Evolutionary conservation across 1,140 invertebrate species (phyloP).

Genomic region (Macrosteles quadrilineatus): DNA sequence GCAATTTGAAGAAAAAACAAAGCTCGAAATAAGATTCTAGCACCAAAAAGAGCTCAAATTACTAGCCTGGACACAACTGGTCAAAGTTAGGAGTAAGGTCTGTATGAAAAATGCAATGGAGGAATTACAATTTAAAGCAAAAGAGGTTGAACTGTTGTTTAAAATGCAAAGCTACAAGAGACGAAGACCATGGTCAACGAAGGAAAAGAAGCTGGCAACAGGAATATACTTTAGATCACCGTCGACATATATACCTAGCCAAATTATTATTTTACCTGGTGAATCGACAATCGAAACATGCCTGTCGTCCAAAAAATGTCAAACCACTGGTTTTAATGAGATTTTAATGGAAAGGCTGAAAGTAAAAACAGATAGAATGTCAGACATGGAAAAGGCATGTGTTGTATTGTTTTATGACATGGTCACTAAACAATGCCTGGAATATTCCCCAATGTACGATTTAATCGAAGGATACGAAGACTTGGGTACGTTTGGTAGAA

Average conservation of each 20-base stretch:
- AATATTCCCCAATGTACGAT: not conserved
- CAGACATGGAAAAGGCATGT: no score
- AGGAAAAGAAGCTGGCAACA: not conserved
- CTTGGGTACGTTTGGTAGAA: not conserved
- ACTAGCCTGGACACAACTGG: not conserved
- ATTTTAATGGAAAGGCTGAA: not conserved
- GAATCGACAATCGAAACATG: not conserved
- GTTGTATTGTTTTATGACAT: slow-evolving; percentile 14
- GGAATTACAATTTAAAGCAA: not conserved
- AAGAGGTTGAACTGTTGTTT: not conserved
- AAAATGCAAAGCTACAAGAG: slow-evolving; percentile 7
- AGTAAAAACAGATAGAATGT: not conserved
- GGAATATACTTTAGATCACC: not conserved
- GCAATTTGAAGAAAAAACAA: not conserved
- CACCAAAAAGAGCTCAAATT: not conserved
- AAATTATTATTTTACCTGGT: slow-evolving; percentile 14
- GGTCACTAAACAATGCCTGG: slow-evolving; percentile 1
- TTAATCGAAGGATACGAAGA: slow-evolving; percentile 8
- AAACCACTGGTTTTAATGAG: slow-evolving; percentile 3
- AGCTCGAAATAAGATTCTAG: not conserved
- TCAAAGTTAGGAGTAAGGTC: not conserved
- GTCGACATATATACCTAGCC: not conserved
- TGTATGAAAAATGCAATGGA: no score
- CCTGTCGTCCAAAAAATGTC: not conserved
- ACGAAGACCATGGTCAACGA: not conserved